Evolutionary conservation across 2,888 invertebrate genomes (phyloP).

Genomic region (Liodrosophila aerea): DNA sequence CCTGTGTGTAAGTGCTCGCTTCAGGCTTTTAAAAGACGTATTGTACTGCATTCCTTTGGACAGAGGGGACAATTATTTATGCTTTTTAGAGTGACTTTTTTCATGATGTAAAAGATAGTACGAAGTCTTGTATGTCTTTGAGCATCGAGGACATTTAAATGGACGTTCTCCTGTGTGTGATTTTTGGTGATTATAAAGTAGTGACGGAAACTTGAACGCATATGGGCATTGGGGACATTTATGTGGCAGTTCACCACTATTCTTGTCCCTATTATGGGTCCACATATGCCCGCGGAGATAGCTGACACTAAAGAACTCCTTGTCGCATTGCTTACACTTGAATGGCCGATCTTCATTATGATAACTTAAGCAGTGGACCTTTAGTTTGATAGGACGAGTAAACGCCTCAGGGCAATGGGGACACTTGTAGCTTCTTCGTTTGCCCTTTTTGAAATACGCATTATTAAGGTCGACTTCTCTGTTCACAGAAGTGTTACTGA

Average conservation of each 20-base stretch:
- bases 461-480: too few species aligned
- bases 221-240: slow-evolving; percentile 83
- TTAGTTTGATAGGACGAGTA: too few species aligned
- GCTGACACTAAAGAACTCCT: slow-evolving; percentile 69
- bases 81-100: too few species aligned
- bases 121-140: slow-evolving; percentile 10
- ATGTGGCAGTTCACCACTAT: slow-evolving; percentile 83
- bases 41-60: neutral
- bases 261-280: slow-evolving; percentile 80
- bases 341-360: neutral
- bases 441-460: too few species aligned
- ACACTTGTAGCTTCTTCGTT: too few species aligned
- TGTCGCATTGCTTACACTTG: slow-evolving; percentile 29
- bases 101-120: too few species aligned
- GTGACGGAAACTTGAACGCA: slow-evolving; percentile 52
- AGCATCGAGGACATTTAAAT: slow-evolving; percentile 27
- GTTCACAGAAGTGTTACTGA: too few species aligned
- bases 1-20: too few species aligned
- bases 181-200: slow-evolving; percentile 35
- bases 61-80: too few species aligned
- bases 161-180: slow-evolving; percentile 38
- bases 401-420: too few species aligned
- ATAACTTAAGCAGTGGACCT: too few species aligned
- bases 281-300: slow-evolving; percentile 78
- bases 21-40: too few species aligned